Conservation (phyloP, 2,888 invertebrate species). For the Orchesellides sinensis region DNA sequence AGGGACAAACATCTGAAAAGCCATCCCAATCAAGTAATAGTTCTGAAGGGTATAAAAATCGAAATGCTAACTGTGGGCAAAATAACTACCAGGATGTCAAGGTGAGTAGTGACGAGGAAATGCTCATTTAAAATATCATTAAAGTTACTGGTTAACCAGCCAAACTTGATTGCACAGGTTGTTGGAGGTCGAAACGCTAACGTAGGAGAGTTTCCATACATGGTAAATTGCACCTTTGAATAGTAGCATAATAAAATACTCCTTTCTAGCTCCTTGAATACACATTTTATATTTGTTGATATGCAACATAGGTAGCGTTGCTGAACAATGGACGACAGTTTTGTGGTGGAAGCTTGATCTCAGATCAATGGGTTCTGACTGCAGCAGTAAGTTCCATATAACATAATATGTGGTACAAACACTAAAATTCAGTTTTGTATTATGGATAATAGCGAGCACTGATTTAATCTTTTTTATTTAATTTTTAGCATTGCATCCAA, state of each 20-base stretch:
- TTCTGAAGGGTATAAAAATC: not conserved
- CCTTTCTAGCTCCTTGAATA: not conserved
- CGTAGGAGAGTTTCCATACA: conserved; percentile 38
- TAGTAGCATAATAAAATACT: not conserved
- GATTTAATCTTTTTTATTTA: not conserved
- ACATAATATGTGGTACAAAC: not conserved
- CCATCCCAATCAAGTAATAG: not conserved
- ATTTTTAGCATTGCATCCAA: conserved; percentile 54
- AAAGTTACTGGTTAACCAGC: too few relatives aligned
- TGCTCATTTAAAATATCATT: too few relatives aligned
- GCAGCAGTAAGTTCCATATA: conserved; percentile 90
- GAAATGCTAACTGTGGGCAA: conserved; percentile 29
- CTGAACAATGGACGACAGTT: conserved; percentile 90
- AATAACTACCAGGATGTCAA: conserved; percentile 12
- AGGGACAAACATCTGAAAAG: conserved; percentile 32
- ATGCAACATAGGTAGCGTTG: conserved; percentile 81
- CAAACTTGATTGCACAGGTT: too few relatives aligned
- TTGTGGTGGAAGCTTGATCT: conserved; percentile 86
- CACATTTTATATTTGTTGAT: not conserved
- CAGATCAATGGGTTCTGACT: conserved; percentile 85
- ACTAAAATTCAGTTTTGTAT: not conserved
- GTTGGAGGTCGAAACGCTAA: conserved; percentile 45
- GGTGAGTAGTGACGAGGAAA: too few relatives aligned
- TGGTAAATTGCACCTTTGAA: conserved; percentile 7
- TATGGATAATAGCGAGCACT: too few relatives aligned